Percentiles rank a stretch among this genome's conserved stretches.
Evolutionary conservation across 2,113 vertebrate species (phyloP).

Genomic region (Mungos mungo): DNA sequence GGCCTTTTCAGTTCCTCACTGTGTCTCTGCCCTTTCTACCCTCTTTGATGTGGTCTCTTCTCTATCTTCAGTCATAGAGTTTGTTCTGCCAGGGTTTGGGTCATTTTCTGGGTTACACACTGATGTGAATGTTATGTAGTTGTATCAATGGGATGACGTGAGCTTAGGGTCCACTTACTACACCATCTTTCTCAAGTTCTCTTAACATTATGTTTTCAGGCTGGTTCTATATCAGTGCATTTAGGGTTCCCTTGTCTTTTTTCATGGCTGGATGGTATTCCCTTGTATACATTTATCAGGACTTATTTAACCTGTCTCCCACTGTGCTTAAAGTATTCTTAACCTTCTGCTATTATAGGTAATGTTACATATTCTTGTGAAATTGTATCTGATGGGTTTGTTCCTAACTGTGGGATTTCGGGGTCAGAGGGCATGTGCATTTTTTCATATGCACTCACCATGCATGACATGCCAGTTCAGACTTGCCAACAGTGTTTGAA

Average conservation of each 20-base stretch:
- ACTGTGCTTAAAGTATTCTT: neutral
- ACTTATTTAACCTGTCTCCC: neutral
- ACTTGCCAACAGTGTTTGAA: neutral
- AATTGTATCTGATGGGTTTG: neutral
- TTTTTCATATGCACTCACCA: neutral
- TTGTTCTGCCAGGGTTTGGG: too few species aligned
- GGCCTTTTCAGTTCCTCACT: too few species aligned
- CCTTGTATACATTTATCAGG: neutral
- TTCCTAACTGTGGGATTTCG: neutral
- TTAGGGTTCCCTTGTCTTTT: neutral
- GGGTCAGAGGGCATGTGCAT: neutral
- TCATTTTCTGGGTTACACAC: too few species aligned
- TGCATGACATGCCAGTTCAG: neutral
- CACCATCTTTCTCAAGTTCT: too few species aligned
- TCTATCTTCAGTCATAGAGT: too few species aligned
- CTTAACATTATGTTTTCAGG: neutral
- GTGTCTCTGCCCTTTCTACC: too few species aligned
- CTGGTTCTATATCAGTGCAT: neutral
- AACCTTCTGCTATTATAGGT: neutral
- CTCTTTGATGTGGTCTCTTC: too few species aligned
- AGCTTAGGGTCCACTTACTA: too few species aligned
- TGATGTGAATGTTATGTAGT: too few species aligned
- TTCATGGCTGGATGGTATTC: neutral
- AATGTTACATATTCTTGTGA: neutral
- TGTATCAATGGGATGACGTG: too few species aligned